Evolutionary conservation across 2,113 vertebrate species (phyloP).

Genomic region (Sphaerodactylus townsendi): DNA sequence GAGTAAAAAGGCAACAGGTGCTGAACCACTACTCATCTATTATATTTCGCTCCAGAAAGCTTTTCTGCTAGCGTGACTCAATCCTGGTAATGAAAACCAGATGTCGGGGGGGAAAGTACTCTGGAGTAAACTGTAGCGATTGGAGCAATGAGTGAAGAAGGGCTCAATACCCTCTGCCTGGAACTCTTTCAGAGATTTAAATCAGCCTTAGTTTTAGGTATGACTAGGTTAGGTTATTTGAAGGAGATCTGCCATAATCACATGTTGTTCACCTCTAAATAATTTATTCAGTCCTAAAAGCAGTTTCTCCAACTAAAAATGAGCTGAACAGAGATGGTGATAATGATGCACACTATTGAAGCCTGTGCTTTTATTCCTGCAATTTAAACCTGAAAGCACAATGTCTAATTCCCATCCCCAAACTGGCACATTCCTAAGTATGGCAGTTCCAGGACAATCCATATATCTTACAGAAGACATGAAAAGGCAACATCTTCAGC

Average conservation of each 20-base stretch:
- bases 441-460: background rate
- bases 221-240: background rate
- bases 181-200: background rate
- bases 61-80: background rate
- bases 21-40: background rate
- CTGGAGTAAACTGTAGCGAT: background rate
- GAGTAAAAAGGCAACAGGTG: no score
- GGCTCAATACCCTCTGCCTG: background rate
- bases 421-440: conserved; percentile 29
- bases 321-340: conserved; percentile 12
- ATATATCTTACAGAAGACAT: background rate
- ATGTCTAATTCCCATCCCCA: background rate
- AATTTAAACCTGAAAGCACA: background rate
- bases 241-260: background rate
- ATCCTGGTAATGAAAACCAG: background rate
- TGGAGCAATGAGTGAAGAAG: background rate
- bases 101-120: no score
- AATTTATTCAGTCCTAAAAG: background rate
- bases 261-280: background rate
- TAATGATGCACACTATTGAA: background rate
- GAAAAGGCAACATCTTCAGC: background rate
- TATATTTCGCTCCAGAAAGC: background rate
- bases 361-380: conserved; percentile 5
- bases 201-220: background rate
- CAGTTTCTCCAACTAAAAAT: background rate